These are phyloP conservation scores for Notarius lentiginosus DNA, from an alignment of 2,113 vertebrate species.

Conservation along the genomic window DNA sequence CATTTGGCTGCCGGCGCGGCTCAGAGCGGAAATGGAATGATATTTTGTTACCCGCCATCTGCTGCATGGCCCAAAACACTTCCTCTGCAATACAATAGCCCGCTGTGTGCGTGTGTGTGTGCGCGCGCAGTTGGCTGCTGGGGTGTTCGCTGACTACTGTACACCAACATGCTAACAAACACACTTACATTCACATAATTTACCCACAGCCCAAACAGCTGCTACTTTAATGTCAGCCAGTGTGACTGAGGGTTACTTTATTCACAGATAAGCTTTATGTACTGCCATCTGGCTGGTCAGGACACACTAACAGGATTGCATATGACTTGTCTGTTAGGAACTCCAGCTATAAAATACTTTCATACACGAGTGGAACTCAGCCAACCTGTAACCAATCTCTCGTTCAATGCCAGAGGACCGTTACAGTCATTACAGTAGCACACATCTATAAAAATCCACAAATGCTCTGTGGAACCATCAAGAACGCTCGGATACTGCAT, in stretches of 20 bases:
- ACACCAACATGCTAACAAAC: conserved; percentile 2
- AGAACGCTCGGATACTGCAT: not conserved
- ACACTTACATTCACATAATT: conserved; percentile 24
- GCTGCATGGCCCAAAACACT: conserved; percentile 61
- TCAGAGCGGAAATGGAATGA: conserved; percentile 63
- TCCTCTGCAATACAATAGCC: conserved; percentile 59
- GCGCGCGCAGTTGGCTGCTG: not conserved
- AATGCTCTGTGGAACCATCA: not conserved
- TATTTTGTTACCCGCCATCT: conserved; percentile 65
- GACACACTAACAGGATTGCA: not conserved
- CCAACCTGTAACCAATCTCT: not conserved
- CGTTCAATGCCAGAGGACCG: not conserved
- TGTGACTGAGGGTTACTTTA: not conserved
- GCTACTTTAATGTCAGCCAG: conserved; percentile 36
- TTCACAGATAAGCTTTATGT: conserved; percentile 11
- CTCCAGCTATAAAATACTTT: not conserved
- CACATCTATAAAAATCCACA: not conserved
- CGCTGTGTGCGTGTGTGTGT: conserved; percentile 44
- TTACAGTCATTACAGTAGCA: not conserved
- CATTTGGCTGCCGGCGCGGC: conserved; percentile 58
- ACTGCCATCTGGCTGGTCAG: not conserved
- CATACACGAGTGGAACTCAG: not conserved
- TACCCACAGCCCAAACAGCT: conserved; percentile 39
- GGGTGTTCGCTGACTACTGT: conserved; percentile 25
- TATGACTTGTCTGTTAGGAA: not conserved